phyloP scores from a whole-genome alignment of 2,888 invertebrate genomes.

The Heliconius ismenius region DNA sequence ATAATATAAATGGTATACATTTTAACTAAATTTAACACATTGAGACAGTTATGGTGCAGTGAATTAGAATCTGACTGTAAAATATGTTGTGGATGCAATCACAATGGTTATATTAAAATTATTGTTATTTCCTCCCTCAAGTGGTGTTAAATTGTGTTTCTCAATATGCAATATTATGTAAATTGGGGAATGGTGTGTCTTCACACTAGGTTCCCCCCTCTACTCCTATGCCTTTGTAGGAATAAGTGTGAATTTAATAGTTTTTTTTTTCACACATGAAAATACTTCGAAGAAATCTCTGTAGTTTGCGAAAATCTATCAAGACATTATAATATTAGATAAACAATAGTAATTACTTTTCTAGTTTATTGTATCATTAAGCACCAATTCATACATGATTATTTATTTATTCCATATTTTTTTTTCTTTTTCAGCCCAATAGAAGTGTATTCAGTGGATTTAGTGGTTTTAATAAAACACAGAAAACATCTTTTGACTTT shows the following conservation, averaged over 20 bases:
- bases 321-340: neutral
- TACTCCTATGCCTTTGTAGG: no score
- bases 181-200: no score
- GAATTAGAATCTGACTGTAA: no score
- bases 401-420: neutral
- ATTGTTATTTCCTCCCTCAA: neutral
- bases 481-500: conserved; percentile 82
- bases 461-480: conserved; percentile 83
- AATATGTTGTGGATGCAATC: neutral
- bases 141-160: neutral
- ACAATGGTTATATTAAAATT: neutral
- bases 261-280: no score
- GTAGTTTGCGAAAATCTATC: neutral
- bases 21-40: no score
- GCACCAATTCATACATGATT: neutral
- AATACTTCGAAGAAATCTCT: no score
- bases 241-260: no score
- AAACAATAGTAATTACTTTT: neutral
- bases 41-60: no score
- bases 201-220: no score
- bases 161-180: no score
- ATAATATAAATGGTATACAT: no score
- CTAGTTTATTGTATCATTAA: no score
- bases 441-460: conserved; percentile 87
- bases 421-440: conserved; percentile 62